Evolutionary conservation across 2,797 vertebrate species (phyloP), one percentile per base, ranked within the genome.

Genomic region (Emydoidea blandingii): DNA sequence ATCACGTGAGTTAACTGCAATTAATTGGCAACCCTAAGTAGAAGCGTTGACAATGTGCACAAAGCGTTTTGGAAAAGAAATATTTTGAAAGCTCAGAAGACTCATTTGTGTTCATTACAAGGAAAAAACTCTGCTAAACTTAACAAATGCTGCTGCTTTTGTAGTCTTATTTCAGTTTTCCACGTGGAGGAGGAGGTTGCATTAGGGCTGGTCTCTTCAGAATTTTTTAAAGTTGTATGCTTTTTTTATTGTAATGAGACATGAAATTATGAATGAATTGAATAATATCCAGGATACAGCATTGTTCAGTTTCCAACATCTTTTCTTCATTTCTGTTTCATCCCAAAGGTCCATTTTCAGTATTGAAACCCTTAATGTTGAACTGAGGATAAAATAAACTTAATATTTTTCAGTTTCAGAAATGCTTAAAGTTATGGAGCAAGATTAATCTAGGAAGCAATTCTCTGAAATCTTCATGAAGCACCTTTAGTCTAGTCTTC

Each of bases 261-360:
- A 98, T 98, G 95, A 97, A 97, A 97, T 98, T 97, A 95, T 97
- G 97, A 95, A 96, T 97, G 97, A 96, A 98, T 98, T 98, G 98
- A 96, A 94, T 96, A 97, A 97, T 90, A 89, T 88, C 87, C 65
- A 96, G 97, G 96, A 93, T 78, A 88, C 95, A 7, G 2, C 86
- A 91, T 97, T 97, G 44, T 95, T 98, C 96, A 95, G 94, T 96
- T 97, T 97, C 96, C 95, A 97, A 96, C 96, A 97, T 98, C 78
- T 96, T 98, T 98, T 81, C 97, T 98, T 97, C 83, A 91, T 98
- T 97, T 94, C 89, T 97, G 81, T 95, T 92, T 87, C 95, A 97
- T 97, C 93, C 95, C 93, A 91, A 83, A 95, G 93, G 96, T 89
- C 90, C 74, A 82, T 92, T 95, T 95, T 81, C 90, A 94, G 15